Percentiles rank a stretch among this genome's conserved stretches.
Conservation (phyloP, 2,797 vertebrate species). For the Onychomys arenicola region DNA sequence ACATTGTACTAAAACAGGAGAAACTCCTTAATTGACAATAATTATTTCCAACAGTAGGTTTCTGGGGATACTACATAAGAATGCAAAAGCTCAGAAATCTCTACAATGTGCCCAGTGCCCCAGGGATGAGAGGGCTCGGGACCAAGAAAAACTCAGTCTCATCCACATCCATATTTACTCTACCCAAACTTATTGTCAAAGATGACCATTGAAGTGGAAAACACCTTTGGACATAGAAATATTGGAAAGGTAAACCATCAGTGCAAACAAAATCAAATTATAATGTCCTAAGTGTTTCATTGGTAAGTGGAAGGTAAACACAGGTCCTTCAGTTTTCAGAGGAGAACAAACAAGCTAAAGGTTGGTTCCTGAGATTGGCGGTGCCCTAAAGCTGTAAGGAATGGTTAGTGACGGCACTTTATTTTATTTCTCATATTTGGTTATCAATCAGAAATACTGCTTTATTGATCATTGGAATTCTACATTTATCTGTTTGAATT, state of each 20-base stretch:
- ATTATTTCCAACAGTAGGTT: not conserved
- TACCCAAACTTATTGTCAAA: not conserved
- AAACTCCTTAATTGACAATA: not conserved
- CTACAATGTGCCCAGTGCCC: not conserved
- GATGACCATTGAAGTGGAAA: not conserved
- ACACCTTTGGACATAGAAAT: not conserved
- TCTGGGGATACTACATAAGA: not conserved
- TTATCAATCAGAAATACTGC: not conserved
- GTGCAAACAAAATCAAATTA: not conserved
- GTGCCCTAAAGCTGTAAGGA: not conserved
- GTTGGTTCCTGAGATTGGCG: not conserved
- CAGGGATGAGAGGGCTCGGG: not conserved
- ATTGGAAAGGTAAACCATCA: not conserved
- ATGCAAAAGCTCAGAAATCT: not conserved
- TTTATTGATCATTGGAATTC: not conserved
- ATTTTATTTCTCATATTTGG: not conserved
- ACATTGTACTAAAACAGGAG: not conserved
- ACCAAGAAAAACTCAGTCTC: not conserved
- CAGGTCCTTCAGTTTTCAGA: not conserved
- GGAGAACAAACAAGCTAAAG: not conserved
- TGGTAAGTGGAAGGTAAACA: not conserved
- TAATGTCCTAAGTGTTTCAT: not conserved
- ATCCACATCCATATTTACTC: not conserved
- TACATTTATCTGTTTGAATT: not conserved
- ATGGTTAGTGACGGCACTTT: slow-evolving; percentile 13